A percentile compares a stretch with the other conserved stretches of the same genome.
Evolutionary conservation across 2,113 vertebrate genomes (phyloP).

Genomic region (Dryoscopus gambensis): DNA sequence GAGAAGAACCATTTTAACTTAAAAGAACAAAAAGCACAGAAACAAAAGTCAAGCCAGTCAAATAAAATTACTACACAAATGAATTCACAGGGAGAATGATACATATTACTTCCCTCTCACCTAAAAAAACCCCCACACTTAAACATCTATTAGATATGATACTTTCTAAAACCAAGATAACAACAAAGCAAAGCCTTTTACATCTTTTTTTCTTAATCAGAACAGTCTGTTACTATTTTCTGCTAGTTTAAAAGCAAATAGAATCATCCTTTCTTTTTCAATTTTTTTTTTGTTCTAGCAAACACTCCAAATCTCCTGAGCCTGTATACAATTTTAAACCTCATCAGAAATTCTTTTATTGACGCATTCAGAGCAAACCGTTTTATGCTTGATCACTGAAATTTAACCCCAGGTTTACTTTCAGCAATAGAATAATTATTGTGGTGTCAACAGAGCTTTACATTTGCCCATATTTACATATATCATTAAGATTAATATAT

Average conservation of each 20-base stretch:
- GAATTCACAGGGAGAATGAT: not conserved
- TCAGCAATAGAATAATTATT: conserved; percentile 40
- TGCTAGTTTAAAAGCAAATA: conserved; percentile 19
- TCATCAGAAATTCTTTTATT: not conserved
- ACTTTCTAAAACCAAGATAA: not conserved
- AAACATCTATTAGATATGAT: not conserved
- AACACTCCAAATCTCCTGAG: not conserved
- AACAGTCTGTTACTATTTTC: not conserved
- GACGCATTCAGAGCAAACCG: not conserved
- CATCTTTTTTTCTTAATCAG: not conserved
- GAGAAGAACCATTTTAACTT: not conserved
- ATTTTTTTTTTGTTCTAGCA: not conserved
- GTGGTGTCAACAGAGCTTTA: conserved; percentile 39
- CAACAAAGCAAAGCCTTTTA: not conserved
- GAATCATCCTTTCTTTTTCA: not conserved
- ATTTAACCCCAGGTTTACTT: conserved; percentile 54
- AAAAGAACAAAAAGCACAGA: not conserved
- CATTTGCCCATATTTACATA: conserved; percentile 57
- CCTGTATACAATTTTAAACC: not conserved
- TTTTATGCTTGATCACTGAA: conserved; percentile 25
- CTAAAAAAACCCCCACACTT: accelerated
- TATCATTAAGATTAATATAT: conserved; percentile 72
- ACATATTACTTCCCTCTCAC: not conserved
- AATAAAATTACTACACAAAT: not conserved
- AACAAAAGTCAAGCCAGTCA: not conserved